Evolutionary conservation across 2,888 invertebrate species (phyloP), one percentile per base, ranked within the genome.

Genomic region (Aporophyla nigra): DNA sequence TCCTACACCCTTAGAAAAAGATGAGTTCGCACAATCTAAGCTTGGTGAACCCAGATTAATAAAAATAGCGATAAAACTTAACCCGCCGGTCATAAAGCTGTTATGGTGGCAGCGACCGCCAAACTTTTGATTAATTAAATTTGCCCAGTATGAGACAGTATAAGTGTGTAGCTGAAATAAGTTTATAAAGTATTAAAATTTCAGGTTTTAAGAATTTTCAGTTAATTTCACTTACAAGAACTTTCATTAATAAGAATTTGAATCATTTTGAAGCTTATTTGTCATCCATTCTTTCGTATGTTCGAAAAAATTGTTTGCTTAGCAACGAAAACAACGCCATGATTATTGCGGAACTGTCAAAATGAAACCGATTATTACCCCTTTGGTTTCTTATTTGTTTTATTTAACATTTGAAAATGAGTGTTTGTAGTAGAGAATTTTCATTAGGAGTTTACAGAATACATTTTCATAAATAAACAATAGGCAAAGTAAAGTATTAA

Each of bases 41-140:
- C 43, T 58, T 65, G 16, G 27, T 68, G 75, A 68, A 69, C 58
- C 62, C 43, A 53, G 58, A 68, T 69, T 46, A 69, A 73, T 86
- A 76, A 81, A 78, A 76, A 73, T 71, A 59, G 63, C n/a, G 24
- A 68, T 75, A 49, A 68, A 75, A 73, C 70, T 83, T 51, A 65
- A 83, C 62, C 61, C 61, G 27, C 6, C 27, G 33, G 56, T 71
- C 58, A 75, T 86, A 72, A 74, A 83, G 9, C 53, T 58, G 58
- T 83, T 56, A 79, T 53, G 46, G 75, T 61, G 73, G 58, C 72
- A 75, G 21, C 21, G 73, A 65, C 27, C 53, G n/a, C 49, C 14
- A 59, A 75, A 76, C 54, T 86, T 85, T 74, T 72, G 56, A 84
- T 83, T 83, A 86, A 83, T 83, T 65, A 74, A 83, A 67, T 51